Evolutionary conservation across 1,140 invertebrate species (phyloP).

Genomic region (Lordiphosa clarofinis): DNA sequence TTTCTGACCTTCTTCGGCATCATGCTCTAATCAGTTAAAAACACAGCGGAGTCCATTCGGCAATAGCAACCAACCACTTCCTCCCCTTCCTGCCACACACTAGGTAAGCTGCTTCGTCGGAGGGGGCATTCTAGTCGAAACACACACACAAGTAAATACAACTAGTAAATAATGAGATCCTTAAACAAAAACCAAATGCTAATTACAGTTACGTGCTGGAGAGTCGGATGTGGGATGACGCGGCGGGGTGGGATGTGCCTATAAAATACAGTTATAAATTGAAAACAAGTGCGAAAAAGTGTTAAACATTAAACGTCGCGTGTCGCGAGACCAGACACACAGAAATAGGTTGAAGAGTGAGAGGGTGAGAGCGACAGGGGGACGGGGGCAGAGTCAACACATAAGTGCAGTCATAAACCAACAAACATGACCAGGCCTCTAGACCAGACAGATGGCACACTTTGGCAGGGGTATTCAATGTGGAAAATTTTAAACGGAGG

Average conservation of each 20-base stretch:
- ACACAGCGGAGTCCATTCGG: constrained; percentile 3
- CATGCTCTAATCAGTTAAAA: constrained; percentile 57
- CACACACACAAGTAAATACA: not conserved
- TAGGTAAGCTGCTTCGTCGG: constrained; percentile 9
- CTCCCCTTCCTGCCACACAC: not conserved
- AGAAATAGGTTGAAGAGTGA: constrained; percentile 16
- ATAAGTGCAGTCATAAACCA: constrained; percentile 55
- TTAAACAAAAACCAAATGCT: constrained; percentile 48
- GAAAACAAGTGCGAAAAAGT: constrained; percentile 49
- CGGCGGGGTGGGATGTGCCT: constrained; percentile 11
- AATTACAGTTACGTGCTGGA: constrained; percentile 48
- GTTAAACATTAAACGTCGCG: constrained; percentile 31
- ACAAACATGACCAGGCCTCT: constrained; percentile 33
- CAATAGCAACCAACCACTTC: not conserved
- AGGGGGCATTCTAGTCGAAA: constrained; percentile 5
- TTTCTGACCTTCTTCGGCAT: constrained; percentile 79
- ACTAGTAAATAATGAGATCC: constrained; percentile 3
- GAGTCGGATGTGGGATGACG: not conserved
- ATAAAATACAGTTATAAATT: constrained; percentile 57
- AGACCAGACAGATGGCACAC: constrained; percentile 10
- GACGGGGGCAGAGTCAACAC: constrained; percentile 18
- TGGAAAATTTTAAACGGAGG: no score
- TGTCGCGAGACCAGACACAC: constrained; percentile 30
- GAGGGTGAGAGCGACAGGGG: not conserved
- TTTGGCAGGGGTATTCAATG: constrained; percentile 2